Percentiles rank a stretch among this genome's conserved stretches.
Conservation (phyloP, 2,888 invertebrate genomes). For the Phortica magna region DNA sequence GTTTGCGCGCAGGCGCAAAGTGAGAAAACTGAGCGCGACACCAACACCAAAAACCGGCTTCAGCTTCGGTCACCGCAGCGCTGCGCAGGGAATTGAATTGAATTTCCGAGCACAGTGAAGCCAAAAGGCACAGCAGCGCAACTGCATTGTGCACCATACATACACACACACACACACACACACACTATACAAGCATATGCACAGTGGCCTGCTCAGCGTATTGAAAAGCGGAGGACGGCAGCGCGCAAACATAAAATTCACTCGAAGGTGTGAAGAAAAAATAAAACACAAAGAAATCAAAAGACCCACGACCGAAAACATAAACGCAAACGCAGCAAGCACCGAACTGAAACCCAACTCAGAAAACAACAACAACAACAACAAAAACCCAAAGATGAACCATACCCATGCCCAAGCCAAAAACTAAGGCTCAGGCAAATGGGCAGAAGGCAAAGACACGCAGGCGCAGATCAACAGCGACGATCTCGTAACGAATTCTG, state of each 20-base stretch:
- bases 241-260: constrained; percentile 62
- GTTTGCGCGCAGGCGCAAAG: constrained; percentile 52
- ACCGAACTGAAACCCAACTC: background rate
- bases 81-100: constrained; percentile 67
- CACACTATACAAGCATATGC: no score
- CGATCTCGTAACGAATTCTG: constrained; percentile 31
- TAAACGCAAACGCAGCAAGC: background rate
- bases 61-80: constrained; percentile 54
- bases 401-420: background rate
- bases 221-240: background rate
- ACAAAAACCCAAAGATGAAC: background rate
- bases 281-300: constrained; percentile 51
- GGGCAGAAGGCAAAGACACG: background rate
- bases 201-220: no score
- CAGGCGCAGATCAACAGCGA: constrained; percentile 4
- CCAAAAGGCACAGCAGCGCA: background rate
- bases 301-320: constrained; percentile 37
- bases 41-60: constrained; percentile 71
- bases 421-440: background rate
- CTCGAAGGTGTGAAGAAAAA: constrained; percentile 70
- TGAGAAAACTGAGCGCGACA: constrained; percentile 71
- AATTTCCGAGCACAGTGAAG: constrained; percentile 61
- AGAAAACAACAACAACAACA: constrained; percentile 2
- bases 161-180: no score
- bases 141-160: background rate